These are phyloP conservation scores for Silurus lanzhouensis DNA, from an alignment of 2,797 vertebrate genomes.

Conservation along the genomic window DNA sequence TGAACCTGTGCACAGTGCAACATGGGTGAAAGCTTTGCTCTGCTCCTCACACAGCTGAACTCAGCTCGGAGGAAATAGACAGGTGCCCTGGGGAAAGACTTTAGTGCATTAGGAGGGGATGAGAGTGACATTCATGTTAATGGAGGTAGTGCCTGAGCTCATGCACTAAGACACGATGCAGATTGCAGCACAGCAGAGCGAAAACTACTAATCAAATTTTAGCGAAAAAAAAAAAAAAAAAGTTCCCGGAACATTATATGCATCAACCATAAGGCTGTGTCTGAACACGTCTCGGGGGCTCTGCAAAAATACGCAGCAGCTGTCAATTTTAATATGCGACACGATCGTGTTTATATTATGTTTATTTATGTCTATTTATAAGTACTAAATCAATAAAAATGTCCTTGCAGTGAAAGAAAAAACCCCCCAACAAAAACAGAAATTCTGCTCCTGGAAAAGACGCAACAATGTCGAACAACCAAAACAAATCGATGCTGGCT, in stretches of 20 bases:
- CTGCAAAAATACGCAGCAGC: background rate
- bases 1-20: conserved; percentile 7
- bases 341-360: background rate
- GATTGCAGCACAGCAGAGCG: background rate
- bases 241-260: background rate
- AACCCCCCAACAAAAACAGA: background rate
- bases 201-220: background rate
- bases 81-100: conserved; percentile 35
- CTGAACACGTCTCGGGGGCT: background rate
- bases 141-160: conserved; percentile 41
- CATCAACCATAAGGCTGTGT: background rate
- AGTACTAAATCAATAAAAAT: conserved; percentile 10
- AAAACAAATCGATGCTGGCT: conserved; percentile 21
- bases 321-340: background rate
- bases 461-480: background rate
- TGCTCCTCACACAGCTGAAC: conserved; percentile 16
- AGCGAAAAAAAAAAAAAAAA: background rate
- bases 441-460: background rate
- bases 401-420: background rate
- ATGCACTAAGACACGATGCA: conserved; percentile 28
- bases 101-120: conserved; percentile 41
- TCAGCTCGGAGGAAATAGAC: conserved; percentile 43
- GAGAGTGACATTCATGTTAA: conserved; percentile 38
- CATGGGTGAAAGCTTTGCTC: background rate
- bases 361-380: background rate